Percentiles rank a stretch among this genome's conserved stretches.
Conservation (phyloP, 2,113 vertebrate genomes). For the Phyllostomus discolor region DNA sequence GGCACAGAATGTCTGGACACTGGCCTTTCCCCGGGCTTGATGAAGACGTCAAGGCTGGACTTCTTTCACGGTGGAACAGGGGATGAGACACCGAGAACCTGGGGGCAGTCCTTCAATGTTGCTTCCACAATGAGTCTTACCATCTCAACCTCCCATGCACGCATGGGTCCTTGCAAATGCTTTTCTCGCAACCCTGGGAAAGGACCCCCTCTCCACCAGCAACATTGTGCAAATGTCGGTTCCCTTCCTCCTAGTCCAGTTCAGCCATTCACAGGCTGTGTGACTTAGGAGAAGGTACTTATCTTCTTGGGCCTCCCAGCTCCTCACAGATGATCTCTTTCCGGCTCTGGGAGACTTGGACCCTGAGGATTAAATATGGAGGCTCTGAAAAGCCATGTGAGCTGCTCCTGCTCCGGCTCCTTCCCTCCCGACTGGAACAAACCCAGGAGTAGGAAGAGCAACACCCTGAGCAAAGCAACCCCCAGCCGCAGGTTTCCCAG, state of each 20-base stretch:
- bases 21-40: too few relatives aligned
- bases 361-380: neutral
- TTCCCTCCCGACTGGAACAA: neutral
- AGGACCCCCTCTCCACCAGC: too few relatives aligned
- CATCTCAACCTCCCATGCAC: too few relatives aligned
- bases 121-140: too few relatives aligned
- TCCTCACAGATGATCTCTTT: neutral
- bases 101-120: too few relatives aligned
- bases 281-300: neutral
- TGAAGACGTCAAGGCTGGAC: too few relatives aligned
- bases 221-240: neutral
- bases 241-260: neutral
- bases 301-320: neutral
- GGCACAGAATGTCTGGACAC: too few relatives aligned
- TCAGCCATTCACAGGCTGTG: neutral
- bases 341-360: neutral
- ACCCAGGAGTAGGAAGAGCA: neutral
- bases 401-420: too few relatives aligned
- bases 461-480: neutral
- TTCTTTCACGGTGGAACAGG: too few relatives aligned
- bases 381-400: neutral
- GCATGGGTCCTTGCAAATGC: too few relatives aligned
- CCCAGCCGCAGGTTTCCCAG: neutral
- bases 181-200: too few relatives aligned
- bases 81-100: too few relatives aligned